Evolutionary conservation across 2,888 invertebrate species (phyloP).

Genomic region (Melinopterus prodromus): DNA sequence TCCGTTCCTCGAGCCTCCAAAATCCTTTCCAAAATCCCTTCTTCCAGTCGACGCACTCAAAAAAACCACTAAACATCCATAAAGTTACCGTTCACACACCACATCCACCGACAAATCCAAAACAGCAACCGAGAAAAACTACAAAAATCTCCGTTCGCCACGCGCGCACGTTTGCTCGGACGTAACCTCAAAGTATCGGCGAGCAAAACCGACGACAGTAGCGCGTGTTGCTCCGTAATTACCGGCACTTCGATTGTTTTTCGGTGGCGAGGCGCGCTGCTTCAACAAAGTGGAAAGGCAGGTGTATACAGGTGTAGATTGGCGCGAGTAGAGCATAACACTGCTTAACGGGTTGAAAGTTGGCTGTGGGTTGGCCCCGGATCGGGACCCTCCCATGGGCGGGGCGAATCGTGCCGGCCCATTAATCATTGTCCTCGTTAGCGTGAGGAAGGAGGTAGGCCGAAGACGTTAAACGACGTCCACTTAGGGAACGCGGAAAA

Average conservation of each 20-base stretch:
- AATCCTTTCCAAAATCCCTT: not conserved
- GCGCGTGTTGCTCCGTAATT: slow-evolving; percentile 31
- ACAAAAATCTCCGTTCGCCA: not conserved
- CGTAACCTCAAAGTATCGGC: not conserved
- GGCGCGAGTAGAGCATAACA: slow-evolving; percentile 43
- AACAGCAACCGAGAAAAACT: not conserved
- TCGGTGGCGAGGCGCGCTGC: not conserved
- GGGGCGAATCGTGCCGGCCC: slow-evolving; percentile 48
- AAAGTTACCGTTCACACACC: not conserved
- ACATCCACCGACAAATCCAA: not conserved
- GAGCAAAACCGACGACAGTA: not conserved
- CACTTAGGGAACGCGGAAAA: slow-evolving; percentile 14
- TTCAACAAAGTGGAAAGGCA: slow-evolving; percentile 28
- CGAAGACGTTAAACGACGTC: slow-evolving; percentile 20
- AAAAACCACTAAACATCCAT: not conserved
- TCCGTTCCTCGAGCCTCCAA: not conserved
- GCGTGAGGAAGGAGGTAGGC: slow-evolving; percentile 21
- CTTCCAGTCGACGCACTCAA: not conserved
- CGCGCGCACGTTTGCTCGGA: not conserved
- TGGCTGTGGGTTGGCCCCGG: slow-evolving; percentile 45
- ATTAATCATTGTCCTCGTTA: slow-evolving; percentile 57
- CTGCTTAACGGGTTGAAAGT: slow-evolving; percentile 52
- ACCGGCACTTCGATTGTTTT: slow-evolving; percentile 36
- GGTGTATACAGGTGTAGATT: slow-evolving; percentile 46
- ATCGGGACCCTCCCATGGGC: slow-evolving; percentile 49